phyloP scores from a whole-genome alignment of 1,140 invertebrate genomes.

The Trypoxylus dichotomus region DNA sequence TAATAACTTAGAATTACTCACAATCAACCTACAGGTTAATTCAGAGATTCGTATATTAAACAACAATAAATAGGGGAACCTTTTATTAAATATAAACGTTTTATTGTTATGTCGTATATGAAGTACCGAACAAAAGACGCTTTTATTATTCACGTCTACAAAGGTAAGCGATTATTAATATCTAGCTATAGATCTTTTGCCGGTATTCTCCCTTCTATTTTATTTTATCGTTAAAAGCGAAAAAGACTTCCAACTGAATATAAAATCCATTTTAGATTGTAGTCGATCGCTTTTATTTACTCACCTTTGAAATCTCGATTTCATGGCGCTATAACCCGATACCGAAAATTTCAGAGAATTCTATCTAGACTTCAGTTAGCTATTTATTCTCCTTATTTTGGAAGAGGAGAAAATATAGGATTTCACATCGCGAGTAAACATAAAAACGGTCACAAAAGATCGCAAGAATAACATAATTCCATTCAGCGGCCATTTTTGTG shows the following conservation, averaged over 20 bases:
- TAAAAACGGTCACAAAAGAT: neutral
- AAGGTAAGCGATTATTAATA: conserved; percentile 8
- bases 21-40: no score
- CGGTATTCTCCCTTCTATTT: neutral
- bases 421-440: neutral
- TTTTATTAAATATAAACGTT: neutral
- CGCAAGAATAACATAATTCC: neutral
- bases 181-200: conserved; percentile 13
- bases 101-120: neutral
- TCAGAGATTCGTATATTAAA: no score
- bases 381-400: neutral
- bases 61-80: neutral
- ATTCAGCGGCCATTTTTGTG: neutral
- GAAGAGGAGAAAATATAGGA: neutral
- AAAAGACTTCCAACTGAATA: neutral
- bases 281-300: conserved; percentile 12
- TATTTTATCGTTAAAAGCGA: neutral
- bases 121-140: neutral
- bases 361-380: neutral
- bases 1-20: no score
- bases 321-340: neutral
- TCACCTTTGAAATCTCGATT: conserved; percentile 22
- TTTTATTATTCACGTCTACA: neutral
- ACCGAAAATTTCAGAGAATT: neutral
- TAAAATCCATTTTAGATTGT: neutral